These are phyloP conservation scores for Zaprionus tsacasi DNA, from an alignment of 1,140 invertebrate genomes.

Conservation along the genomic window DNA sequence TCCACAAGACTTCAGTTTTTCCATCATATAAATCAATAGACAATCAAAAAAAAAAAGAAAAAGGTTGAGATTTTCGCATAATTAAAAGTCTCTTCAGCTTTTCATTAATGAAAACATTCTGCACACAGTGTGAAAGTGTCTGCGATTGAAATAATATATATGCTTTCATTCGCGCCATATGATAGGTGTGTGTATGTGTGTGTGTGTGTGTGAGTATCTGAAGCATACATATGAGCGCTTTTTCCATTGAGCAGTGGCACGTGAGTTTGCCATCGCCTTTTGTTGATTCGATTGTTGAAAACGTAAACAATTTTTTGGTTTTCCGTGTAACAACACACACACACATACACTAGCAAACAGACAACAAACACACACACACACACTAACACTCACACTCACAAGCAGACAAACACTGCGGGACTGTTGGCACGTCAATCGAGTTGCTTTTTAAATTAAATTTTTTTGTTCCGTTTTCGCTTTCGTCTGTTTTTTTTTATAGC, in stretches of 20 bases:
- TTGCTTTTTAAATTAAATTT: slow-evolving; percentile 74
- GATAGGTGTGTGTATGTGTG: neutral
- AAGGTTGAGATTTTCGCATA: neutral
- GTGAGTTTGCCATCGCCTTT: slow-evolving; percentile 31
- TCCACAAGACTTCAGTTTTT: neutral
- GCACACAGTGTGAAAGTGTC: neutral
- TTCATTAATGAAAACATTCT: neutral
- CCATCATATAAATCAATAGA: neutral
- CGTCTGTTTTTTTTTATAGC: slow-evolving; percentile 9
- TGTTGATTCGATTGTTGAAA: slow-evolving; percentile 51
- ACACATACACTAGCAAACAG: neutral
- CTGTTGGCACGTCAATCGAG: slow-evolving; percentile 66
- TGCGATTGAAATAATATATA: slow-evolving; percentile 16
- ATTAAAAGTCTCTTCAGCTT: slow-evolving; percentile 14
- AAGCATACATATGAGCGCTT: neutral
- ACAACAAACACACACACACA: slow-evolving; percentile 8
- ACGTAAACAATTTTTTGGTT: slow-evolving; percentile 54
- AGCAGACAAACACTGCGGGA: neutral
- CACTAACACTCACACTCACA: neutral
- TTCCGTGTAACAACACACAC: slow-evolving; percentile 21
- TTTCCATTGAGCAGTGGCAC: neutral
- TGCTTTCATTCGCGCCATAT: neutral
- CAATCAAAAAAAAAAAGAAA: neutral
- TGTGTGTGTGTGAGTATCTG: neutral
- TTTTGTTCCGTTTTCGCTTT: slow-evolving; percentile 29